phyloP scores from a whole-genome alignment of 2,888 invertebrate genomes.

The Drosophila paranaensis region DNA sequence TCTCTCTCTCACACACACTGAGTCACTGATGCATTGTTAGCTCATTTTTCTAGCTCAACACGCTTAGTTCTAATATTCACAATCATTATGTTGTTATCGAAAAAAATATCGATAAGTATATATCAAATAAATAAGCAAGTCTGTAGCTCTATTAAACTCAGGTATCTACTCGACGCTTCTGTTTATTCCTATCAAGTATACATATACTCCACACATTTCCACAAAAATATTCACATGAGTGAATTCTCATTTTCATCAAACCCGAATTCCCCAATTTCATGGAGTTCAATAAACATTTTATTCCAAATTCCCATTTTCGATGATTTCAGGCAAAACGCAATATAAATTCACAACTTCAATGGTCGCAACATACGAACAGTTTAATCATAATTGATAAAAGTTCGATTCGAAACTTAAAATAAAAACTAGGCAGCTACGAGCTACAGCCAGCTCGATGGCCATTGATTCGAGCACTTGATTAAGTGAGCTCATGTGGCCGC shows the following conservation, averaged over 20 bases:
- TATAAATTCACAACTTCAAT: neutral
- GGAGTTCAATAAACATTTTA: neutral
- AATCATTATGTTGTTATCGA: no score
- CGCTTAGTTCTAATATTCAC: no score
- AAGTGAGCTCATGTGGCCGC: neutral
- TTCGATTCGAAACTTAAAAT: neutral
- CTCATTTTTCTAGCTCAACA: no score
- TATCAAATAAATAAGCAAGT: no score
- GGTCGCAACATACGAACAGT: neutral
- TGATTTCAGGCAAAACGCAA: neutral
- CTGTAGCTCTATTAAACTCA: no score
- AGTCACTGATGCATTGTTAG: no score
- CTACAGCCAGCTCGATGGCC: neutral
- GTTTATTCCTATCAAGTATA: no score
- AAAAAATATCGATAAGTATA: no score
- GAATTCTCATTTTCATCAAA: neutral
- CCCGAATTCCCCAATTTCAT: neutral
- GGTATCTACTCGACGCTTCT: no score
- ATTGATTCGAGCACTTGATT: neutral
- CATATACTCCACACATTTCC: no score
- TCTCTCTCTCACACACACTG: no score
- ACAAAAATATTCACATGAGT: neutral
- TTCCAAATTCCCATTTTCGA: neutral
- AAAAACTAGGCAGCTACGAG: neutral
- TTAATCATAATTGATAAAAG: conserved; percentile 4